phyloP scores from a whole-genome alignment of 2,888 invertebrate genomes.

The Eudasyphora cyanicolor region DNA sequence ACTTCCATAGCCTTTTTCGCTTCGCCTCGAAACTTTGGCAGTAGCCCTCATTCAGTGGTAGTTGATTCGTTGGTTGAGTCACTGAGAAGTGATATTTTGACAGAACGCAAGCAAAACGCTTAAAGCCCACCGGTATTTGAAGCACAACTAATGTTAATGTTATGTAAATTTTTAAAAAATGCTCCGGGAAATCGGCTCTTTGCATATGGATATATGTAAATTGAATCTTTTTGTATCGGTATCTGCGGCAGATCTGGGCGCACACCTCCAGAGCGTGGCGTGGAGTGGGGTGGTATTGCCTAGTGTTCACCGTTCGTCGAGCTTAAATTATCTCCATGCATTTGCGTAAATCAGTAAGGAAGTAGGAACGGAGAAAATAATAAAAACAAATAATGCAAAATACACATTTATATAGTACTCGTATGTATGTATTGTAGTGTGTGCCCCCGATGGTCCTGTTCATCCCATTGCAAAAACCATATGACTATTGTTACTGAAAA shows the following conservation, averaged over 20 bases:
- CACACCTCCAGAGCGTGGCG: not conserved
- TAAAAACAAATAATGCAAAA: constrained; percentile 17
- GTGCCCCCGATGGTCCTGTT: too few species aligned
- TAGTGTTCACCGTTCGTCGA: not conserved
- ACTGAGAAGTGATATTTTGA: constrained; percentile 45
- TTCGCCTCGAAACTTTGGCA: not conserved
- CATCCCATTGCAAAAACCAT: too few species aligned
- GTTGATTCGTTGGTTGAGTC: not conserved
- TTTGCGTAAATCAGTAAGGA: not conserved
- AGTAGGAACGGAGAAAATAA: not conserved
- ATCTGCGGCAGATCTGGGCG: not conserved
- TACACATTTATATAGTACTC: too few species aligned
- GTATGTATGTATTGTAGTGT: too few species aligned
- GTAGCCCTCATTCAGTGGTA: not conserved
- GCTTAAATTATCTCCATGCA: constrained; percentile 23
- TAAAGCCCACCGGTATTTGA: constrained; percentile 48
- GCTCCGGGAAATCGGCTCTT: constrained; percentile 1
- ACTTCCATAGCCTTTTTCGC: too few species aligned
- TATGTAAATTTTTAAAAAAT: constrained; percentile 50
- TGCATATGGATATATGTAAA: constrained; percentile 45
- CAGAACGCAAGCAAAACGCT: constrained; percentile 37
- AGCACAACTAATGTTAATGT: constrained; percentile 55
- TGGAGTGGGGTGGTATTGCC: not conserved
- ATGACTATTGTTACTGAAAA: too few species aligned
- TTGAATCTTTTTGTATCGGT: constrained; percentile 43